Conservation (phyloP, 2,888 invertebrate genomes). For the Drosophila peninsularis region DNA sequence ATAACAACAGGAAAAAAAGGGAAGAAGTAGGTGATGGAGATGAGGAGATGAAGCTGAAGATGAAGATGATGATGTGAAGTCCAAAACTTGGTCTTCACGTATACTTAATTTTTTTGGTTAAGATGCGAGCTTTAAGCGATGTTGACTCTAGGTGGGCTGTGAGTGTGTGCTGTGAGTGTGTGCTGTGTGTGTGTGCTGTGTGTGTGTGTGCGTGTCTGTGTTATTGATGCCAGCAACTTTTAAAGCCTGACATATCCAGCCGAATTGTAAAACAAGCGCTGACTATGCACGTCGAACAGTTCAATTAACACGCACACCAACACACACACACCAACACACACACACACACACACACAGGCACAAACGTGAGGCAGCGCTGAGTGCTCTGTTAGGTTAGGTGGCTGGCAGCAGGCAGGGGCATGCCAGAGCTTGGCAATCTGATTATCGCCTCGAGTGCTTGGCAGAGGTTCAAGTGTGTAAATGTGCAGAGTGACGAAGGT, state of each 20-base stretch:
- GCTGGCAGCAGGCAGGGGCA: neutral
- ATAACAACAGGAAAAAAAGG: neutral
- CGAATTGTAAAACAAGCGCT: conserved; percentile 63
- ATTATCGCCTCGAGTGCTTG: conserved; percentile 69
- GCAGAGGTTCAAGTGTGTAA: conserved; percentile 34
- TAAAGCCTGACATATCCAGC: conserved; percentile 32
- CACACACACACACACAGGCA: conserved; percentile 6
- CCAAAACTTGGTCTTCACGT: neutral
- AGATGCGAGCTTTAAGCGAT: conserved; percentile 15
- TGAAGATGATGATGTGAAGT: neutral
- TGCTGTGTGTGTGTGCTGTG: neutral
- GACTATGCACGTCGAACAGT: conserved; percentile 60
- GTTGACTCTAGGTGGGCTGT: neutral
- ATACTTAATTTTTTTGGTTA: conserved; percentile 17
- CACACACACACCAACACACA: conserved; percentile 30
- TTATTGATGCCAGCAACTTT: conserved; percentile 25
- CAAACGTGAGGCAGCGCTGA: conserved; percentile 8
- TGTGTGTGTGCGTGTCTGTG: neutral
- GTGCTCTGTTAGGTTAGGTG: neutral
- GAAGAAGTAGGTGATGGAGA: neutral
- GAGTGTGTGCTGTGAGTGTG: neutral
- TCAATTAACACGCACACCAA: conserved; percentile 41
- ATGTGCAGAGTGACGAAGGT: neutral
- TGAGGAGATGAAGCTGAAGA: too few species aligned
- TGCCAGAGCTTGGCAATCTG: conserved; percentile 59